A percentile compares a stretch with the other conserved stretches of the same genome.
Evolutionary conservation across 2,888 invertebrate genomes (phyloP).

Genomic region (Idaea dimidiata): DNA sequence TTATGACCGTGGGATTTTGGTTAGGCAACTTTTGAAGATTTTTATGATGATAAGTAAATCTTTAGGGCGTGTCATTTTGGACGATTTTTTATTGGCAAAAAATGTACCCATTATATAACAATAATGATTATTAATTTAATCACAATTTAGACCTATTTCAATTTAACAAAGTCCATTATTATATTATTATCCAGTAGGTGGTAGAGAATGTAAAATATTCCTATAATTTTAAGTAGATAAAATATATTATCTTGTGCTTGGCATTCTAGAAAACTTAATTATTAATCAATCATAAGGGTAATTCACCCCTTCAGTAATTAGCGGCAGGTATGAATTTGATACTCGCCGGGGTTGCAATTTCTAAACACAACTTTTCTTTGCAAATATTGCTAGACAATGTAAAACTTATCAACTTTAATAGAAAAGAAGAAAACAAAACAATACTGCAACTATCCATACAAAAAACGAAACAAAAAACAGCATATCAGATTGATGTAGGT

Average conservation of each 20-base stretch:
- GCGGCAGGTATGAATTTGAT: too few species aligned
- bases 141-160: background rate
- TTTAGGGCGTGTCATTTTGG: conserved; percentile 14
- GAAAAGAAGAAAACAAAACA: background rate
- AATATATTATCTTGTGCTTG: too few species aligned
- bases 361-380: background rate
- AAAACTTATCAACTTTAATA: background rate
- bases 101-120: background rate
- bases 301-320: too few species aligned
- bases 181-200: too few species aligned
- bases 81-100: conserved; percentile 4
- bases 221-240: too few species aligned
- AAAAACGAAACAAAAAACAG: conserved; percentile 34
- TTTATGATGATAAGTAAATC: conserved; percentile 55
- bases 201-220: too few species aligned
- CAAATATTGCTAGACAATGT: background rate
- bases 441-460: conserved; percentile 17
- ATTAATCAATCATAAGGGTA: too few species aligned
- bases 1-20: conserved; percentile 73
- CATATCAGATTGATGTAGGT: conserved; percentile 41
- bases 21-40: conserved; percentile 46
- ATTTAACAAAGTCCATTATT: background rate
- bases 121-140: background rate
- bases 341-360: background rate
- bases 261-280: too few species aligned